phyloP scores from a whole-genome alignment of 1,140 invertebrate genomes.

The Palaemon carinicauda region DNA sequence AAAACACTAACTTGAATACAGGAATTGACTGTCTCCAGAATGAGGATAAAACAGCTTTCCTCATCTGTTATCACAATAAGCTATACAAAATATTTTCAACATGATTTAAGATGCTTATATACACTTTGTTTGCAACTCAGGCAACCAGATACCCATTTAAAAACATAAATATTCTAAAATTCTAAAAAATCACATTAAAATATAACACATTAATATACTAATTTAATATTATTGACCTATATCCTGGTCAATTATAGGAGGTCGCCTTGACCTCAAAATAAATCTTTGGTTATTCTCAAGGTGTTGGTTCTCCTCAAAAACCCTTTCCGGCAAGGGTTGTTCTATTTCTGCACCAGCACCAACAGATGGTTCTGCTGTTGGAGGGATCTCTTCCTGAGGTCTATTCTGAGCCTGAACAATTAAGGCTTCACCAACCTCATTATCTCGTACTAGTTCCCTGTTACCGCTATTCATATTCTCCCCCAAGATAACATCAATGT shows the following conservation, averaged over 20 bases:
- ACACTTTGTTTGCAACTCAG: too few relatives aligned
- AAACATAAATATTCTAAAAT: not conserved
- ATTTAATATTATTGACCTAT: conserved; percentile 35
- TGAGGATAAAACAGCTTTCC: too few relatives aligned
- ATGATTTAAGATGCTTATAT: too few relatives aligned
- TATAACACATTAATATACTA: not conserved
- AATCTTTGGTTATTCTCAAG: conserved; percentile 21
- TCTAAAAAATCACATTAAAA: not conserved
- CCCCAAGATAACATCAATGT: conserved; percentile 42
- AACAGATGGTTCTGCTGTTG: not conserved
- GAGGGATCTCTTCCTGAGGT: not conserved
- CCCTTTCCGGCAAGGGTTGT: not conserved
- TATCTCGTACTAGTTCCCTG: conserved; percentile 29
- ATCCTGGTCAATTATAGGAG: conserved; percentile 25
- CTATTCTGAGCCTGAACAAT: not conserved
- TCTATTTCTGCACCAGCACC: not conserved
- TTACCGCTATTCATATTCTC: conserved; percentile 36
- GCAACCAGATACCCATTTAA: not conserved
- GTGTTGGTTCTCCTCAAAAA: not conserved
- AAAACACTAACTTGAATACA: too few relatives aligned
- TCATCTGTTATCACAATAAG: too few relatives aligned
- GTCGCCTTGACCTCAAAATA: conserved; percentile 22
- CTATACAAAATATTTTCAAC: too few relatives aligned
- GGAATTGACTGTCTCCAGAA: too few relatives aligned
- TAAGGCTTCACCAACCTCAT: conserved; percentile 46